Conservation (phyloP, 2,888 invertebrate species). For the Pyrrhosoma nymphula region DNA sequence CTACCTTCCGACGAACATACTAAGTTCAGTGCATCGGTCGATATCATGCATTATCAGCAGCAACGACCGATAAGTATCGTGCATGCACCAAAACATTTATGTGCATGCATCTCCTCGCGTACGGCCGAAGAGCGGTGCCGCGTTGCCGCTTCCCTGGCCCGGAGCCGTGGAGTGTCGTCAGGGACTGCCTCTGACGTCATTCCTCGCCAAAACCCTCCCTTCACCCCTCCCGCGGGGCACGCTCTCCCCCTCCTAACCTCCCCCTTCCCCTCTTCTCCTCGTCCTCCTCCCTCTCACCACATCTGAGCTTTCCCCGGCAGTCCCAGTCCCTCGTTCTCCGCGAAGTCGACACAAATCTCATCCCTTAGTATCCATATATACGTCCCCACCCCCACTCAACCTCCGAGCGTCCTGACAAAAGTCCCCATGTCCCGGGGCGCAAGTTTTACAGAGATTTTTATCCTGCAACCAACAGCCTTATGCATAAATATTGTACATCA, state of each 20-base stretch:
- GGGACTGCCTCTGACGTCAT: constrained; percentile 38
- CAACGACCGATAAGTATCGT: no score
- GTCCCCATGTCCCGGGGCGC: no score
- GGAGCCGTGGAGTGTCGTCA: constrained; percentile 29
- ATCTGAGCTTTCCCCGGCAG: background rate
- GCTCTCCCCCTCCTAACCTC: background rate
- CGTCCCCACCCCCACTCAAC: background rate
- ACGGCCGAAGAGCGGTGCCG: background rate
- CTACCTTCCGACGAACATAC: no score
- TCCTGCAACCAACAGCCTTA: no score
- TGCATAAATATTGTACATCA: no score
- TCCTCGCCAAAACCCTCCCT: background rate
- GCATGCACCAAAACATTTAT: no score
- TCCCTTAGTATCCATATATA: background rate
- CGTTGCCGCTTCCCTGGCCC: background rate
- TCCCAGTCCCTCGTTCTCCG: background rate
- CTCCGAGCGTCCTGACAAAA: background rate
- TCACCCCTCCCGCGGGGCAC: background rate
- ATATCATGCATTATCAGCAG: no score
- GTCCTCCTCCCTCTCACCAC: background rate
- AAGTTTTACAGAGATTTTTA: no score
- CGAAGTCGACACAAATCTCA: background rate
- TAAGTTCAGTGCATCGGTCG: no score
- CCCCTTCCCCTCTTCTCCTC: background rate
- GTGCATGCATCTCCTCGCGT: background rate